Base-by-base conservation (phyloP, 2,113 vertebrate genomes). In the Engystomops pustulosus region DNA sequence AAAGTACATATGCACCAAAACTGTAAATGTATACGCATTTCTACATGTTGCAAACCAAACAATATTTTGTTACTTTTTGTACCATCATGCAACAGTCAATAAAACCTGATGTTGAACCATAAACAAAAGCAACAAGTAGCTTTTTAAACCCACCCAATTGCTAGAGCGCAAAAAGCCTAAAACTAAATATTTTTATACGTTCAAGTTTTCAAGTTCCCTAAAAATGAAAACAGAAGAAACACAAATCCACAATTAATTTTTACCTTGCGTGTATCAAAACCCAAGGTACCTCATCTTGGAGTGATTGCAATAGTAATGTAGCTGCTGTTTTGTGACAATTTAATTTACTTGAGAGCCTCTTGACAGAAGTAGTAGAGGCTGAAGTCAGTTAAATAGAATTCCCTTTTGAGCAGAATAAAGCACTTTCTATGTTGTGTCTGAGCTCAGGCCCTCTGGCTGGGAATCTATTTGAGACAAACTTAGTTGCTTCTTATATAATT, bases 391-490 rank as follows among this genome's bases (percentile, higher is more conserved):
- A 44, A 41, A 85, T 14, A 85, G 49, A 85, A 79, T 85, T 85
- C 75, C 65, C 83, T 38, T 85, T 69, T 51, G 60, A 69, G 9
- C 11, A 23, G 65, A 70, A 70, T 79, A 85, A 85, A 79, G 83
- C 74, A 85, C 44, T 79, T 79, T 79, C 60, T 70, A 70, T 69
- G 45, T 55, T 85, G 75, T 79, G 32, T 58, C 58, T 38, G 74
- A 79, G 55, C 80, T 76, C 20, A 4, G 41, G 71, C 75, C 70
- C 6, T 9, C 5, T 11, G 83, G 62, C 67, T 77, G 85, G 79
- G 74, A 89, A 87, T 86, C 86, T 87, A 87, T 86, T 5, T 58
- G 77, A 90, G 87, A 79, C 67, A 65, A 65, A 85, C 51, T 77
- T 12, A 79, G 38, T 70, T 76, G 25, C 36, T 49, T 55, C 84